Evolutionary conservation across 2,888 invertebrate genomes (phyloP).

Genomic region (Adineta ricciae): DNA sequence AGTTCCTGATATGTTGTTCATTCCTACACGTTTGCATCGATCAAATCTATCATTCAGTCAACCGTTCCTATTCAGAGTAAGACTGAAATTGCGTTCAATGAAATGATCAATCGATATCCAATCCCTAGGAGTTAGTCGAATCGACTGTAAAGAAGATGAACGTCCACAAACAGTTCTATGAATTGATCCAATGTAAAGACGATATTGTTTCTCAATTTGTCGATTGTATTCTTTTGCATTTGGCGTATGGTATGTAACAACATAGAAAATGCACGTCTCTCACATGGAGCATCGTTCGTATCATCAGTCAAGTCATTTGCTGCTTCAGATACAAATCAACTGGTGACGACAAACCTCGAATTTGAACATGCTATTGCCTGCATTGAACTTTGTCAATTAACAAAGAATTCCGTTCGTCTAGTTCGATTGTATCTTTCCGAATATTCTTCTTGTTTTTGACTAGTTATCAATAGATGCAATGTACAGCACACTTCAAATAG

Average conservation of each 20-base stretch:
- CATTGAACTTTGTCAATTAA: background rate
- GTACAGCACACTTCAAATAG: background rate
- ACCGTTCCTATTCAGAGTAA: conserved; percentile 3
- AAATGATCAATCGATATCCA: background rate
- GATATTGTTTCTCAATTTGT: background rate
- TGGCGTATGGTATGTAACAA: background rate
- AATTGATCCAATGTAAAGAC: background rate
- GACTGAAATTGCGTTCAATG: background rate
- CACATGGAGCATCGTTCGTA: too few relatives aligned
- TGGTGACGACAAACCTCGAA: background rate
- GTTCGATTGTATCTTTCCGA: too few relatives aligned
- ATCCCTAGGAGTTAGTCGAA: background rate
- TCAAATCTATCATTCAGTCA: conserved; percentile 11
- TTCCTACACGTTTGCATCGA: background rate
- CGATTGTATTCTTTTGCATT: background rate
- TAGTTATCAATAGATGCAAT: background rate
- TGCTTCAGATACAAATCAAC: background rate
- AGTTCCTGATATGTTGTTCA: background rate
- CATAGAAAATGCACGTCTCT: too few relatives aligned
- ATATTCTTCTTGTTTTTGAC: background rate
- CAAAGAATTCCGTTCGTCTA: background rate
- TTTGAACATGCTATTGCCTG: background rate
- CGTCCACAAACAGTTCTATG: background rate
- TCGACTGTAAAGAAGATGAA: background rate
- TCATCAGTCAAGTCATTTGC: background rate